Percentiles rank a stretch among this genome's conserved stretches.
Conservation (phyloP, 2,797 vertebrate genomes). For the Chelonia mydas region DNA sequence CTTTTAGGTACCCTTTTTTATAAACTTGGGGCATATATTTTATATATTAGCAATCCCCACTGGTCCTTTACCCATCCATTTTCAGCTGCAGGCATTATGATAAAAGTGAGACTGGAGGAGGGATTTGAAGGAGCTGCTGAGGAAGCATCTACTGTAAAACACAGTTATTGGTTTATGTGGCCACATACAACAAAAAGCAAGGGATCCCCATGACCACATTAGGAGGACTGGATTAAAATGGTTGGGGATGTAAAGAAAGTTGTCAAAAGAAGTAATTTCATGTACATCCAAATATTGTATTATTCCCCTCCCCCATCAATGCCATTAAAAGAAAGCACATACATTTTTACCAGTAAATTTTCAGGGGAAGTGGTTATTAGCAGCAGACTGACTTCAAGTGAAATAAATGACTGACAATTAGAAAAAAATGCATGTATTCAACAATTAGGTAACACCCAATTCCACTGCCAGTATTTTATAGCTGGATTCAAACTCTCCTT, state of each 20-base stretch:
- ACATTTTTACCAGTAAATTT: conserved; percentile 2
- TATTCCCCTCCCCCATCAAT: background rate
- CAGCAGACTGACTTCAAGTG: background rate
- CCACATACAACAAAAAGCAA: background rate
- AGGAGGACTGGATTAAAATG: background rate
- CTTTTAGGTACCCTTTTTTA: background rate
- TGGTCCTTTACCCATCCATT: background rate
- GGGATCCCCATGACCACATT: background rate
- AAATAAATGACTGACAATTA: conserved; percentile 11
- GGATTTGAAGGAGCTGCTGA: conserved; percentile 1
- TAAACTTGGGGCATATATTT: background rate
- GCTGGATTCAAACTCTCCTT: conserved; percentile 8
- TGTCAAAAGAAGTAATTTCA: background rate
- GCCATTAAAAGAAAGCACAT: background rate
- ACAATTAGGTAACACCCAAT: background rate
- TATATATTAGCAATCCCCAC: background rate
- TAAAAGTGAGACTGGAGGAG: background rate
- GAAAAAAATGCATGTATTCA: background rate
- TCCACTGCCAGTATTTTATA: background rate
- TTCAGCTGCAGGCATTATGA: background rate
- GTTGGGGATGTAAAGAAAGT: background rate
- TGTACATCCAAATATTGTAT: background rate
- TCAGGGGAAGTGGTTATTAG: background rate
- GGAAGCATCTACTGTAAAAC: background rate
- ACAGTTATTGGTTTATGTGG: background rate